These are phyloP conservation scores for Emmelina monodactyla DNA, from an alignment of 2,888 invertebrate genomes.

Conservation along the genomic window DNA sequence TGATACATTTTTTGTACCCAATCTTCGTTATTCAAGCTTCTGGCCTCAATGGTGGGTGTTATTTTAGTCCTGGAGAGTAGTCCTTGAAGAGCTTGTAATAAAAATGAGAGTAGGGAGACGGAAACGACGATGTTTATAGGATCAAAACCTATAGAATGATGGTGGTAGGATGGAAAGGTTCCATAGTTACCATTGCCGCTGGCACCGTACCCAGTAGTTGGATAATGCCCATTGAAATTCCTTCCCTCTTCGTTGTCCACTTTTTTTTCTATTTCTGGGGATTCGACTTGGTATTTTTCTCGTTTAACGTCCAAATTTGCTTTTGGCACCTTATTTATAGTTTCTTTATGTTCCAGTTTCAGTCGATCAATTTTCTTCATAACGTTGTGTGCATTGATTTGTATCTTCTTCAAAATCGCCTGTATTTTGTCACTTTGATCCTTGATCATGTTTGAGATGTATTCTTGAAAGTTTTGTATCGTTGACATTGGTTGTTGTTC, in stretches of 20 bases:
- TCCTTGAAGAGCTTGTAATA: constrained; percentile 54
- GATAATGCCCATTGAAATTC: constrained; percentile 38
- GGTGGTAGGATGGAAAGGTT: constrained; percentile 37
- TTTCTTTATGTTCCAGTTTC: constrained; percentile 22
- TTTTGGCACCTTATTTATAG: constrained; percentile 8
- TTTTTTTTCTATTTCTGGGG: constrained; percentile 26
- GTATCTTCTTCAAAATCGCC: constrained; percentile 39
- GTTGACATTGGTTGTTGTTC: constrained; percentile 22
- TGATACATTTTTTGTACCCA: constrained; percentile 2
- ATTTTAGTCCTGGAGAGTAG: constrained; percentile 40
- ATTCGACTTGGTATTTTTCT: constrained; percentile 34
- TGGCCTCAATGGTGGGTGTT: constrained; percentile 47
- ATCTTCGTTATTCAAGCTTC: constrained; percentile 22
- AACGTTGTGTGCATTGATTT: constrained; percentile 42
- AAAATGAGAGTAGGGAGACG: constrained; percentile 49
- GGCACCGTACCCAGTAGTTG: constrained; percentile 36
- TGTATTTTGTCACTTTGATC: constrained; percentile 50
- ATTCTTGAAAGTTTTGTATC: constrained; percentile 37
- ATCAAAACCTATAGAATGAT: constrained; percentile 61
- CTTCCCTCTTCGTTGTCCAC: constrained; percentile 17
- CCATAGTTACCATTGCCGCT: constrained; percentile 37
- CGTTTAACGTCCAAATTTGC: constrained; percentile 4
- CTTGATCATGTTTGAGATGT: constrained; percentile 38
- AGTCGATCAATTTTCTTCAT: constrained; percentile 38
- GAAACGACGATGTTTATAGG: constrained; percentile 58